Evolutionary conservation across 2,113 vertebrate species (phyloP).

Genomic region (Odocoileus virginianus): DNA sequence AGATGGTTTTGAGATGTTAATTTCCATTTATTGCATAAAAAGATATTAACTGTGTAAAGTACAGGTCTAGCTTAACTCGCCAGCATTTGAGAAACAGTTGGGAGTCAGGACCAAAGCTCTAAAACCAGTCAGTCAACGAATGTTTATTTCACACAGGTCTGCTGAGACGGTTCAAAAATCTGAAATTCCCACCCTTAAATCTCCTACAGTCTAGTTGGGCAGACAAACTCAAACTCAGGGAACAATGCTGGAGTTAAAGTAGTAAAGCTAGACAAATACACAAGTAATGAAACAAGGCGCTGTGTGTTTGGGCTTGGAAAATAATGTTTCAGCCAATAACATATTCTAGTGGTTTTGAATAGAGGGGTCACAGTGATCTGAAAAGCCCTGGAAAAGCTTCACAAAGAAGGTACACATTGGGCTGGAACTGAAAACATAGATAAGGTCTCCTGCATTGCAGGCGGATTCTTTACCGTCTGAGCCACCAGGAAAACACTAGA

Average conservation of each 20-base stretch:
- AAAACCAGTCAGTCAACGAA: background rate
- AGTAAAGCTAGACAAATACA: background rate
- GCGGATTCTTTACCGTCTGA: background rate
- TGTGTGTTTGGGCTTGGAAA: background rate
- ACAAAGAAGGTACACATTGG: background rate
- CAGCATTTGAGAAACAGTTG: background rate
- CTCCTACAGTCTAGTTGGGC: background rate
- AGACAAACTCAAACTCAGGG: background rate
- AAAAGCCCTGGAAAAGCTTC: background rate
- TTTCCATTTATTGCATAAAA: background rate
- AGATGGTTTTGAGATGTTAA: background rate
- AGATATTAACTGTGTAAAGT: background rate
- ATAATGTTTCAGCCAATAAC: background rate
- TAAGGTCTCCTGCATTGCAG: background rate
- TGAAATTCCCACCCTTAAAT: background rate
- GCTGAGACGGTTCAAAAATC: background rate
- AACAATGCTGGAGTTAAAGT: background rate
- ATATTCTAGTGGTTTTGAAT: background rate
- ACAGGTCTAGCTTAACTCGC: background rate
- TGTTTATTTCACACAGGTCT: background rate
- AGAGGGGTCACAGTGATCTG: background rate
- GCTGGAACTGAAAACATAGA: background rate
- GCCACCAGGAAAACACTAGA: background rate
- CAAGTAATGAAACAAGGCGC: background rate
- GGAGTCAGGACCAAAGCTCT: background rate